Base-by-base conservation (phyloP, 2,888 invertebrate species). In the Cheilosia vulpina region DNA sequence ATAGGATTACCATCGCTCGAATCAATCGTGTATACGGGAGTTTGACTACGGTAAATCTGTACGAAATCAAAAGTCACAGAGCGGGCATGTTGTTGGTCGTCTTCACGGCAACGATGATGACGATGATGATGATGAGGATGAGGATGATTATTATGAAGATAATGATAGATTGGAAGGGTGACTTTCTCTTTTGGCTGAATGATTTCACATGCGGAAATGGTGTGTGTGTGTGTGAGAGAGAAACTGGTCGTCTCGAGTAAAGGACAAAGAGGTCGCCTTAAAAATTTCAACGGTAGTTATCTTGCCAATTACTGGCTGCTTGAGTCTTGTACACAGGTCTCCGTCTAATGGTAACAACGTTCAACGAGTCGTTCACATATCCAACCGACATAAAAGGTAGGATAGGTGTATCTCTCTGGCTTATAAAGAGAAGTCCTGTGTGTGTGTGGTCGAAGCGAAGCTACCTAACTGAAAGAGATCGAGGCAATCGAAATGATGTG, bases 401-500 rank as follows among this genome's bases (percentile, higher is more conserved):
- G 43, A 11, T 15, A 34, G 17, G 45, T 45, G 21, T 24, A 11
- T 11, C 31, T 17, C 19, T 13, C 7, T 15, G n/a, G 17, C 34
- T 24, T 24, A 41, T 50, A 24, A 38, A 38, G 41, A 55, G 34
- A 21, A 68, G 19, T 58, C 57, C 34, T 63, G 31, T 38, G 58
- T 50, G 27, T 52, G 50, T 55, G 11, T 19, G 19, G 15, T 34
- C 52, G 31, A 19, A 38, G n/a, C 50, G 27, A 41, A 52, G 15
- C 53, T 41, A 21, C 21, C 21, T 21, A 31, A 4, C 21, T 47
- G n/a, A 15, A 11, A 72, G 57, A 41, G 21, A 52, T 41, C 27
- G 27, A 50, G 19, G 31, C 53, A 41, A 62, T 85, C 52, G 81
- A 80, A 85, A 72, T 81, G 76, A 85, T 85, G 81, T 85, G 81